Conservation (phyloP, 2,797 vertebrate genomes). For the Myripristis murdjan region DNA sequence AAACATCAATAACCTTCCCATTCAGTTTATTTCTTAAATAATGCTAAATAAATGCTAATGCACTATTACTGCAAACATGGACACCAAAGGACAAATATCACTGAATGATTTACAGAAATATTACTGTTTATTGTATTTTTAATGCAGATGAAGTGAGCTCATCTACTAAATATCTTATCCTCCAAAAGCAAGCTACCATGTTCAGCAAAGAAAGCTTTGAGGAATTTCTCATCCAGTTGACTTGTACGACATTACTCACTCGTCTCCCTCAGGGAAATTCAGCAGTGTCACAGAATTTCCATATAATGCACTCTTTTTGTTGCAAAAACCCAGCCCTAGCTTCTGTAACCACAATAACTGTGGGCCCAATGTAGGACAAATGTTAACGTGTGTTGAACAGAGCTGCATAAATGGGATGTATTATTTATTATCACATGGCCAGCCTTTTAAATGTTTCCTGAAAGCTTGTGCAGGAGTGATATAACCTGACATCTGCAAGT, state of each 20-base stretch:
- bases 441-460: slow-evolving; percentile 76
- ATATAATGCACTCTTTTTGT: slow-evolving; percentile 40
- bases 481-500: slow-evolving; percentile 62
- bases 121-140: too few relatives aligned
- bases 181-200: slow-evolving; percentile 16
- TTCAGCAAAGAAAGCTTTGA: slow-evolving; percentile 34
- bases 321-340: slow-evolving; percentile 31
- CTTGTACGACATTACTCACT: slow-evolving; percentile 46
- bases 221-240: slow-evolving; percentile 28
- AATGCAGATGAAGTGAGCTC: background rate
- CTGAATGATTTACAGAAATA: too few relatives aligned
- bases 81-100: background rate
- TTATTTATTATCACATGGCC: slow-evolving; percentile 77
- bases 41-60: background rate
- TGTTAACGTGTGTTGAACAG: slow-evolving; percentile 48
- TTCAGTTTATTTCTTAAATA: background rate
- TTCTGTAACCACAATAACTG: slow-evolving; percentile 28
- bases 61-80: background rate
- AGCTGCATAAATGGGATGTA: slow-evolving; percentile 69
- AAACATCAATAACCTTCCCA: background rate
- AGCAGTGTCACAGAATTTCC: slow-evolving; percentile 41
- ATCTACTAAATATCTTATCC: background rate
- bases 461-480: slow-evolving; percentile 70
- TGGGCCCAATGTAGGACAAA: slow-evolving; percentile 62
- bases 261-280: slow-evolving; percentile 32